Conservation (phyloP, 2,888 invertebrate genomes). For the Vesta saturnalis region DNA sequence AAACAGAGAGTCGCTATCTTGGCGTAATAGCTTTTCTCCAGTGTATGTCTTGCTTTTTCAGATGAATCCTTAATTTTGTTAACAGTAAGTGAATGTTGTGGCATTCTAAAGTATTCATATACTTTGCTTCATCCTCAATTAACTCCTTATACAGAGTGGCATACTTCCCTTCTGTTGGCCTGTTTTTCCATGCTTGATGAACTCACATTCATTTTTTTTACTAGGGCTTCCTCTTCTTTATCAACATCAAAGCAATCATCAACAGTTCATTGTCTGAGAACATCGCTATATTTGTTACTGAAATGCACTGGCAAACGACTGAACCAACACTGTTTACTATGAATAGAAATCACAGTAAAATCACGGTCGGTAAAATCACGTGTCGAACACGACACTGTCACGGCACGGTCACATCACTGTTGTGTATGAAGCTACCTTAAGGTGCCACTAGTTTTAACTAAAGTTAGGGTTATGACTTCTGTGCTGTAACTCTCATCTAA, state of each 20-base stretch:
- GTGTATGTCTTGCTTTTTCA: constrained; percentile 7
- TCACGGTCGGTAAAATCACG: no score
- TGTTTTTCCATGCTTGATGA: constrained; percentile 8
- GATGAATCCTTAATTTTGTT: background rate
- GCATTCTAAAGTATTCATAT: constrained; percentile 14
- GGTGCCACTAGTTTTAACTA: no score
- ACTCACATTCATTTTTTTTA: constrained; percentile 6
- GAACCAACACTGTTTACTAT: no score
- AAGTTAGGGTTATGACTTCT: no score
- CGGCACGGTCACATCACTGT: no score
- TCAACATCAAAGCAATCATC: constrained; percentile 1
- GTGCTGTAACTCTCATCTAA: no score
- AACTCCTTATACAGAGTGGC: background rate
- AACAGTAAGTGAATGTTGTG: background rate
- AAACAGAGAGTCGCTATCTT: constrained; percentile 3
- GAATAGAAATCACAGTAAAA: no score
- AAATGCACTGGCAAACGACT: no score
- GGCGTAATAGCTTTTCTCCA: constrained; percentile 15
- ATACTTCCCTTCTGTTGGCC: constrained; percentile 7
- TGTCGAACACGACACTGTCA: no score
- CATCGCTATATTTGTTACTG: no score
- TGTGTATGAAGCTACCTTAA: no score
- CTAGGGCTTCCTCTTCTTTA: background rate
- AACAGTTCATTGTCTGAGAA: background rate
- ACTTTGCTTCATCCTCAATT: constrained; percentile 11